phyloP scores from a whole-genome alignment of 2,888 invertebrate genomes.

The Lathronympha strigana region DNA sequence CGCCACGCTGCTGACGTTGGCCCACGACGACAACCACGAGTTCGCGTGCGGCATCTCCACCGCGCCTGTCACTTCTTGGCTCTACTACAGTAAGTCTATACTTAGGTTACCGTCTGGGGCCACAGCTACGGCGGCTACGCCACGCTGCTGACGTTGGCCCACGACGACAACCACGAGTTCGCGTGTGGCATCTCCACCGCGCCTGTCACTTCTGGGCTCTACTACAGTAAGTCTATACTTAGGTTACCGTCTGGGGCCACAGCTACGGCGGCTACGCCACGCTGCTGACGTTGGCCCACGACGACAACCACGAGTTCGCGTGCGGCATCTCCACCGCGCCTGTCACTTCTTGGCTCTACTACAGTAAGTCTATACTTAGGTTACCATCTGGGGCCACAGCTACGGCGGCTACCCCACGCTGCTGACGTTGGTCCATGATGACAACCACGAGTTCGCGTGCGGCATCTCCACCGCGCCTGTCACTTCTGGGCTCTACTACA shows the following conservation, averaged over 20 bases:
- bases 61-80: too few relatives aligned
- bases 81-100: too few relatives aligned
- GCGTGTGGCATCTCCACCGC: too few relatives aligned
- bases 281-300: conserved; percentile 89
- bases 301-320: conserved; percentile 88
- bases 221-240: conserved; percentile 88
- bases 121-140: too few relatives aligned
- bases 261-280: conserved; percentile 97
- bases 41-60: too few relatives aligned
- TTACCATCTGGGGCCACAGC: conserved; percentile 94
- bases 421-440: conserved; percentile 89
- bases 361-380: conserved; percentile 85
- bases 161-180: too few relatives aligned
- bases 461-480: conserved; percentile 96
- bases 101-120: too few relatives aligned
- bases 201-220: conserved; percentile 96
- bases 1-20: too few relatives aligned
- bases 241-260: conserved; percentile 91
- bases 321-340: conserved; percentile 96
- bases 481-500: conserved; percentile 95
- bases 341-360: conserved; percentile 95
- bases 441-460: conserved; percentile 89
- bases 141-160: too few relatives aligned
- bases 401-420: conserved; percentile 98
- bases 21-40: too few relatives aligned